phyloP scores from a whole-genome alignment of 2,888 invertebrate genomes.

The Acrobasis suavella region DNA sequence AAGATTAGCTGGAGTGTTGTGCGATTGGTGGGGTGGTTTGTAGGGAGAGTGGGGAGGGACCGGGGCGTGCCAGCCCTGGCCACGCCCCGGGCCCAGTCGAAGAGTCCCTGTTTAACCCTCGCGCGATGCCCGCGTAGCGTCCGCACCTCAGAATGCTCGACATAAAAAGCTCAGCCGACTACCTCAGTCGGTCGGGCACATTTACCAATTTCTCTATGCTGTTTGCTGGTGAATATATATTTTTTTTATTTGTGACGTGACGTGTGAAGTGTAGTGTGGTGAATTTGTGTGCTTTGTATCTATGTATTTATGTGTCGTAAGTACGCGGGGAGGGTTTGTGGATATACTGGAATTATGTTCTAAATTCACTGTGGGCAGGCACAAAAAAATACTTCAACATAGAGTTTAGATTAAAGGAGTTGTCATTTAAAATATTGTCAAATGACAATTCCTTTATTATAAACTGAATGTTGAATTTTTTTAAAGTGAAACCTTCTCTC shows the following conservation, averaged over 20 bases:
- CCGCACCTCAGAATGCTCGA: slow-evolving; percentile 87
- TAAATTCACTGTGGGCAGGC: not conserved
- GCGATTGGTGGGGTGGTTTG: slow-evolving; percentile 69
- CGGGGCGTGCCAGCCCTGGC: slow-evolving; percentile 50
- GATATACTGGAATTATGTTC: not conserved
- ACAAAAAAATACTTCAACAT: too few relatives aligned
- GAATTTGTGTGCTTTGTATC: slow-evolving; percentile 4
- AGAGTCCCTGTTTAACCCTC: slow-evolving; percentile 39
- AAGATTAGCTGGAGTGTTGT: slow-evolving; percentile 77
- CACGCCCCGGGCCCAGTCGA: slow-evolving; percentile 37
- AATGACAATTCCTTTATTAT: too few relatives aligned
- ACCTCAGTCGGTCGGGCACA: slow-evolving; percentile 94
- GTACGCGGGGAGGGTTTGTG: not conserved
- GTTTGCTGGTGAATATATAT: slow-evolving; percentile 90
- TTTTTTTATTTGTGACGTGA: slow-evolving; percentile 39
- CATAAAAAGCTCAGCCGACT: slow-evolving; percentile 95
- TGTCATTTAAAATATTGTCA: too few relatives aligned
- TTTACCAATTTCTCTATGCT: slow-evolving; percentile 98
- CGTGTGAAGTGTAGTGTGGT: slow-evolving; percentile 15
- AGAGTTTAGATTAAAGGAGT: too few relatives aligned
- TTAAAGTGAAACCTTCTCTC: too few relatives aligned
- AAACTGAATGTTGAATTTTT: too few relatives aligned
- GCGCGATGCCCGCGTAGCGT: slow-evolving; percentile 55
- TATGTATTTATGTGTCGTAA: slow-evolving; percentile 18
- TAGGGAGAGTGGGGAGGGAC: slow-evolving; percentile 37